Conservation (phyloP, 2,797 vertebrate genomes). For the Crotalus adamanteus region DNA sequence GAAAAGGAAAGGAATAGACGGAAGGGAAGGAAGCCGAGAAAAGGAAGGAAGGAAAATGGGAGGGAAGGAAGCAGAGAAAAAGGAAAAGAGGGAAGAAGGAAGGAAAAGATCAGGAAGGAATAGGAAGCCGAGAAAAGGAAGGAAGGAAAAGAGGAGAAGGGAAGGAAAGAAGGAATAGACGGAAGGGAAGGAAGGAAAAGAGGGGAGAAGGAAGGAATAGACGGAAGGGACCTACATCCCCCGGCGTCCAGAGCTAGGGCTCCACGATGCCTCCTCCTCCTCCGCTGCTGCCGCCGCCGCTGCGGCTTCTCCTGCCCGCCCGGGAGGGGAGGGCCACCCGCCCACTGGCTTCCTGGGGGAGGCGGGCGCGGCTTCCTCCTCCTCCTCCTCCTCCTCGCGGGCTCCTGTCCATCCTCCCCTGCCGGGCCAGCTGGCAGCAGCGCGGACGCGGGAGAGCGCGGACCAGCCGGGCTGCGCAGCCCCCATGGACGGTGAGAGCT, state of each 20-base stretch:
- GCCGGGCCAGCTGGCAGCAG: background rate
- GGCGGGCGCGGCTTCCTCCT: background rate
- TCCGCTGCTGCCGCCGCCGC: background rate
- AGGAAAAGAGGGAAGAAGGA: accelerated
- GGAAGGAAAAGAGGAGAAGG: background rate
- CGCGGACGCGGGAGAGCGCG: background rate
- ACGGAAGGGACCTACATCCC: too few species aligned
- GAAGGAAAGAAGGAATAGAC: background rate
- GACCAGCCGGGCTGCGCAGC: background rate
- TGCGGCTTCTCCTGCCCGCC: background rate
- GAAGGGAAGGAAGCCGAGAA: background rate
- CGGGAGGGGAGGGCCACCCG: background rate
- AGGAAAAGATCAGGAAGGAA: background rate
- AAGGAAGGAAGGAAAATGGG: background rate
- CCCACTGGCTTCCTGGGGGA: background rate
- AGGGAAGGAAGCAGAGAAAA: background rate
- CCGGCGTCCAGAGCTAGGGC: background rate
- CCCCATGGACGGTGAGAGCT: background rate
- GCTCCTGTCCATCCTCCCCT: background rate
- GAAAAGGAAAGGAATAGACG: background rate
- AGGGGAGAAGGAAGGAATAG: accelerated
- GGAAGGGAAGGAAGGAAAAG: background rate
- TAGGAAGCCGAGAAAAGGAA: background rate
- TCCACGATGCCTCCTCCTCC: background rate
- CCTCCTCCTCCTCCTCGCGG: background rate